Base-by-base conservation (phyloP, 2,888 invertebrate species). In the Drosophila barbarae region DNA sequence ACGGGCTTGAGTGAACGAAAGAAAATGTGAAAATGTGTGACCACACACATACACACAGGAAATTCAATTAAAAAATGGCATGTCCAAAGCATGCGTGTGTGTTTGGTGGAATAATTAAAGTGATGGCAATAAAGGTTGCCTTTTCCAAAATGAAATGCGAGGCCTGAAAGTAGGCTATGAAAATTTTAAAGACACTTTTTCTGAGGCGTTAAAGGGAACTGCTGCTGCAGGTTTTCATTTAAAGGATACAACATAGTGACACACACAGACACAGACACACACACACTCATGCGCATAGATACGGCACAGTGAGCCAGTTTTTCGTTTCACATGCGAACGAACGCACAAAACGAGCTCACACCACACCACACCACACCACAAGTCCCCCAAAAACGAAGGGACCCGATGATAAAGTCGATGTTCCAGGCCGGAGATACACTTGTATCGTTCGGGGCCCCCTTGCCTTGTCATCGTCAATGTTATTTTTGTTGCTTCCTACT, bases 401-500 rank as follows among this genome's bases (percentile, higher is more conserved):
- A 79, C 72, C 84, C 84, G 79, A 79, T 73, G 84, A 76, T 80
- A 84, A 74, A 83, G 85, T 83, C 84, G 84, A 76, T 84, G 83
- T 82, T 65, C 74, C 58, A 47, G 69, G 69, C 82, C 73, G 76
- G 76, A 85, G 76, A 76, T 80, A 83, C 74, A 74, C 68, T 78
- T 74, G 72, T 71, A 73, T 74, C 63, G 67, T 72, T 67, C 50
- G 59, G 46, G 55, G 18, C 46, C 36, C 53, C 36, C 36, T 53
- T 28, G 55, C 55, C 46, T 5, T 56, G 60, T 42, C 85, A 76
- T 73, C 84, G 83, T 72, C 80, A 83, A 80, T 80, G 81, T 83
- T 76, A 79, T 84, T 82, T 82, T 84, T 84, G 83, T 79, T 79
- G 85, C 71, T 79, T 79, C 77, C 80, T 70, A 60, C 69, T 59